Conservation (phyloP, 2,888 invertebrate genomes). For the Epirrhoe alternata region DNA sequence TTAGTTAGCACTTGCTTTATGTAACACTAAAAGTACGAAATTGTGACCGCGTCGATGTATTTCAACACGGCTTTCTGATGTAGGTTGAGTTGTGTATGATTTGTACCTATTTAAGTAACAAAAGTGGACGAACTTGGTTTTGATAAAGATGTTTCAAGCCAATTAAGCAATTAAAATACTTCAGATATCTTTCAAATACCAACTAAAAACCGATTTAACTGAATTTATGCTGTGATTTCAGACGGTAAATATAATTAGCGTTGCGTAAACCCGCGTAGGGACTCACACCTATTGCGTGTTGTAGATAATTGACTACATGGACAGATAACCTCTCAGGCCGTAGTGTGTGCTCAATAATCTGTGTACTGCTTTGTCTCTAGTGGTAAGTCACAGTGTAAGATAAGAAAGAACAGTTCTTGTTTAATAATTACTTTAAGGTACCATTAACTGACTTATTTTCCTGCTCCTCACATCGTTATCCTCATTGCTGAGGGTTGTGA, state of each 20-base stretch:
- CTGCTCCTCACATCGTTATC: no score
- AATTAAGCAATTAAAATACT: no score
- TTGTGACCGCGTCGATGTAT: slow-evolving; percentile 51
- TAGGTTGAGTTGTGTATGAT: background rate
- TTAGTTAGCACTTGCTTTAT: slow-evolving; percentile 67
- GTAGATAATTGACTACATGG: slow-evolving; percentile 60
- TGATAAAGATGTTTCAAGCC: no score
- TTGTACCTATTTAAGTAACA: background rate
- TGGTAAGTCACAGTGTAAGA: slow-evolving; percentile 2
- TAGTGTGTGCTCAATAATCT: slow-evolving; percentile 12
- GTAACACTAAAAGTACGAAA: slow-evolving; percentile 57
- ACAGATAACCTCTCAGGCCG: slow-evolving; percentile 34
- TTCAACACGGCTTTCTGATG: slow-evolving; percentile 38
- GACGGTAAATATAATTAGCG: slow-evolving; percentile 22
- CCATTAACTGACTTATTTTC: no score
- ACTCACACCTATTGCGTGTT: slow-evolving; percentile 66
- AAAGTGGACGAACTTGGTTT: no score
- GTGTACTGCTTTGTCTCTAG: background rate
- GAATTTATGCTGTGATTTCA: background rate
- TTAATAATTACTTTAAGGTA: no score
- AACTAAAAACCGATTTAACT: no score
- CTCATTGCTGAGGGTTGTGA: no score
- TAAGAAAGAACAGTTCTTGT: no score
- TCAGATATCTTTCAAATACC: no score
- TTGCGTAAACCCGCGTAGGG: slow-evolving; percentile 23